Percentiles rank a stretch among this genome's conserved stretches.
These are phyloP conservation scores for Chaetodon trifasciatus DNA, from an alignment of 2,797 vertebrate genomes.

Conservation along the genomic window DNA sequence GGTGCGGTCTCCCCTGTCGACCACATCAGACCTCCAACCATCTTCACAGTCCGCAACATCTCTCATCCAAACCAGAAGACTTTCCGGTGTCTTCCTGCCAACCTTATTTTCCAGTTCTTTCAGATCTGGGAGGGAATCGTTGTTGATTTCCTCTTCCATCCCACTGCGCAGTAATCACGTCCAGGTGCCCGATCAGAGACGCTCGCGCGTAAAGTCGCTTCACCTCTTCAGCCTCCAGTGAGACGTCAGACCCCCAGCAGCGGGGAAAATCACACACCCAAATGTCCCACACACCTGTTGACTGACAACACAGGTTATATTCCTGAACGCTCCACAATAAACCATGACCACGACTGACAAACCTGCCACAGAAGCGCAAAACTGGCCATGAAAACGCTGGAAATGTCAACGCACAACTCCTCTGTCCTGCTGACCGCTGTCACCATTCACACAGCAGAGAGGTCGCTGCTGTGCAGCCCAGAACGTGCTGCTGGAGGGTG, in stretches of 20 bases:
- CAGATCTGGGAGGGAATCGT: slow-evolving; percentile 64
- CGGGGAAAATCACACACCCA: background rate
- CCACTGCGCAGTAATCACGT: background rate
- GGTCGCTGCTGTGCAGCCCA: slow-evolving; percentile 50
- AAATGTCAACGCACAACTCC: slow-evolving; percentile 42
- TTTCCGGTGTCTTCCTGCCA: slow-evolving; percentile 78
- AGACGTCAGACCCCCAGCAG: background rate
- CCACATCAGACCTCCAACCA: slow-evolving; percentile 37
- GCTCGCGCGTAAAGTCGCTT: slow-evolving; percentile 37
- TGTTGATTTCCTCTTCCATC: slow-evolving; percentile 72
- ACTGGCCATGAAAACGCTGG: slow-evolving; percentile 58
- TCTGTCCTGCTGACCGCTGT: slow-evolving; percentile 37
- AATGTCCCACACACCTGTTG: background rate
- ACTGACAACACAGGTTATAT: slow-evolving; percentile 3
- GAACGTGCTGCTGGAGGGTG: slow-evolving; percentile 62
- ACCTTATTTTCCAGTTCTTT: slow-evolving; percentile 79
- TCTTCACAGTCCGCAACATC: slow-evolving; percentile 62
- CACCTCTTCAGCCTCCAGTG: slow-evolving; percentile 20
- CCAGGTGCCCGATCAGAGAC: background rate
- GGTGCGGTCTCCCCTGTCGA: slow-evolving; percentile 11
- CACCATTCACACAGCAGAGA: slow-evolving; percentile 47
- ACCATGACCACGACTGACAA: slow-evolving; percentile 7
- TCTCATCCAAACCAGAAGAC: slow-evolving; percentile 75
- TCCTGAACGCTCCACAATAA: slow-evolving; percentile 59
- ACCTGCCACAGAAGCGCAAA: slow-evolving; percentile 30